Evolutionary conservation across 2,888 invertebrate genomes (phyloP), one percentile per base, ranked within the genome.

Genomic region (Acholoe squamosa): DNA sequence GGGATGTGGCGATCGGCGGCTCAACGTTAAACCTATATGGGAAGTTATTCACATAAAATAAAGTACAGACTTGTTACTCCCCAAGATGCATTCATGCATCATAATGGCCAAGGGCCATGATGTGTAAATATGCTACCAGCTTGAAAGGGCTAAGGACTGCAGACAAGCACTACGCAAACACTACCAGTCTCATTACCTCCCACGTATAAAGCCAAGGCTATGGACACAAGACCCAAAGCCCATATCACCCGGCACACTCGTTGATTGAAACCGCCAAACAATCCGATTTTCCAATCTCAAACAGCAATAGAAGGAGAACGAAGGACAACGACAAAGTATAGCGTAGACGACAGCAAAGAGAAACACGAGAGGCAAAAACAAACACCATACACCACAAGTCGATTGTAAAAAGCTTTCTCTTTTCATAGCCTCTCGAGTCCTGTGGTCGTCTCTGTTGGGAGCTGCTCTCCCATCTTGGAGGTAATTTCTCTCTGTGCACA

Each of bases 251-350:
- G 25, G 28, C 28, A 1, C 25, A 71, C 28, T 5, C 71, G 71
- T 16, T 71, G 71, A 71, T 71, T 71, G 71, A 71, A 71, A 71
- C 25, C 31, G 71, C 71, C 71, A 71, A 71, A 71, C 71, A 71
- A 71, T 71, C 71, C 3, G 71, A 71, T 71, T 71, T 25, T 71
- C 25, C 71, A 71, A 71, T 71, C 71, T 71, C 71, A 25, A 71
- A 71, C 25, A 25, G 3, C 28, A 1, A 3, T 12, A 12, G n/a
- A n/a, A 19, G 0, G 71, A 28, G 71, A 71, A 25, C 71, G 14
- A 28, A 71, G 71, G 28, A 71, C 71, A 71, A 71, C 61, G 19
- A 14, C 28, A 28, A 71, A 28, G 71, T 71, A 25, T 71, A n/a
- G 61, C 5, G 22, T 19, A 61, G 61, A 71, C 71, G 71, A 0